Evolutionary conservation across 2,888 invertebrate genomes (phyloP).

Genomic region (Abrostola triplasia): DNA sequence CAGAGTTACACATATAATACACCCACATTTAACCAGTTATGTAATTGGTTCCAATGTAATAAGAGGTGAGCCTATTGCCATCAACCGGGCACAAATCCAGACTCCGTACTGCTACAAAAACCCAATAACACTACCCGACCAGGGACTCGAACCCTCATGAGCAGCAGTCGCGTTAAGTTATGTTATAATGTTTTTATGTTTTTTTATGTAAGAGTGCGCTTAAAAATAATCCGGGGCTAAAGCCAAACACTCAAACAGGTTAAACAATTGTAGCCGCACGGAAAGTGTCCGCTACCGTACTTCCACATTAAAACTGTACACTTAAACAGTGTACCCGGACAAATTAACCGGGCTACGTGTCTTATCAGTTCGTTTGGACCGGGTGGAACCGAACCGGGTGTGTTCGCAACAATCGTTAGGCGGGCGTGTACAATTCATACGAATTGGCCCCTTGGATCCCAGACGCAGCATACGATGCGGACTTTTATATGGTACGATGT

Average conservation of each 20-base stretch:
- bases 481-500: conserved; percentile 39
- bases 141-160: too few relatives aligned
- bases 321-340: conserved; percentile 53
- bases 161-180: too few relatives aligned
- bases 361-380: conserved; percentile 67
- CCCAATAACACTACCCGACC: too few relatives aligned
- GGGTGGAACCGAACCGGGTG: conserved; percentile 64
- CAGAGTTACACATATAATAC: too few relatives aligned
- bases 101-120: too few relatives aligned
- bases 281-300: conserved; percentile 38
- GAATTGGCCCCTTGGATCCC: conserved; percentile 72
- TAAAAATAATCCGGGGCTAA: not conserved
- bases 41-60: too few relatives aligned
- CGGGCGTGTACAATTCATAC: conserved; percentile 70
- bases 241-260: conserved; percentile 20
- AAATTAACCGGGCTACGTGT: conserved; percentile 66
- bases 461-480: conserved; percentile 63
- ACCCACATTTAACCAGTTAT: too few relatives aligned
- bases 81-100: too few relatives aligned
- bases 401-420: conserved; percentile 70
- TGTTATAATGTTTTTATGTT: too few relatives aligned
- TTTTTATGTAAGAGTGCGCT: not conserved
- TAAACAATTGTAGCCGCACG: conserved; percentile 40
- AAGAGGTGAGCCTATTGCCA: too few relatives aligned
- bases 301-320: conserved; percentile 46